Percentiles rank a stretch among this genome's conserved stretches.
Evolutionary conservation across 2,797 vertebrate species (phyloP).

Genomic region (Ctenosaura bakeri): DNA sequence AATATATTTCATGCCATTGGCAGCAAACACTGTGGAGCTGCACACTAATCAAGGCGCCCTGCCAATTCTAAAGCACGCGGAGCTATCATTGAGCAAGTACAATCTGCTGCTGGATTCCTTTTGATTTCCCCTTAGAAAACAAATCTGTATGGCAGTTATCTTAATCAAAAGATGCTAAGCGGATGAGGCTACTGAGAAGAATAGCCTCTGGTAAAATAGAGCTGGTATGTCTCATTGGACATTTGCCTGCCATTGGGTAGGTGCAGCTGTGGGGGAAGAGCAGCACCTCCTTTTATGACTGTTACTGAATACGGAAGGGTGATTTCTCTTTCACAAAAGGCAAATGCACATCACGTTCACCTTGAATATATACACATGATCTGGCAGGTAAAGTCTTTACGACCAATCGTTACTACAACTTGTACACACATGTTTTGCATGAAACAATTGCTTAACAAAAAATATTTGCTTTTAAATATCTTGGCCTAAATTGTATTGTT

Average conservation of each 20-base stretch:
- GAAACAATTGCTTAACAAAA: not conserved
- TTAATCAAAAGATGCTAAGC: conserved; percentile 53
- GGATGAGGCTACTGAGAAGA: conserved; percentile 35
- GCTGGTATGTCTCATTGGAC: conserved; percentile 30
- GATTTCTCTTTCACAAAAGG: conserved; percentile 32
- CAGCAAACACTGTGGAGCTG: conserved; percentile 51
- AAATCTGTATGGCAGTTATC: conserved; percentile 60
- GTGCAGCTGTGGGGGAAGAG: conserved; percentile 43
- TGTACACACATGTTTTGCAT: not conserved
- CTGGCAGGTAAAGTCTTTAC: not conserved
- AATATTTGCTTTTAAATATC: not conserved
- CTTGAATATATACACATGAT: conserved; percentile 16
- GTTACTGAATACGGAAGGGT: conserved; percentile 38
- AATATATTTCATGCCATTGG: conserved; percentile 60
- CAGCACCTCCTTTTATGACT: conserved; percentile 37
- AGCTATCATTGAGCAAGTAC: conserved; percentile 67
- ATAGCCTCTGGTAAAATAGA: conserved; percentile 36
- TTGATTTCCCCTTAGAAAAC: conserved; percentile 63
- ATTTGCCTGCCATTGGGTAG: conserved; percentile 28
- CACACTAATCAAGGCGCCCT: conserved; percentile 62
- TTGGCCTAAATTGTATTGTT: no score
- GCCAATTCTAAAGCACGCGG: conserved; percentile 67
- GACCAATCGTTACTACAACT: conserved; percentile 16
- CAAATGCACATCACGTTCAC: conserved; percentile 17
- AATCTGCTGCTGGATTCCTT: conserved; percentile 67